Conservation (phyloP, 2,888 invertebrate species). For the Sphaeridia pumilis region DNA sequence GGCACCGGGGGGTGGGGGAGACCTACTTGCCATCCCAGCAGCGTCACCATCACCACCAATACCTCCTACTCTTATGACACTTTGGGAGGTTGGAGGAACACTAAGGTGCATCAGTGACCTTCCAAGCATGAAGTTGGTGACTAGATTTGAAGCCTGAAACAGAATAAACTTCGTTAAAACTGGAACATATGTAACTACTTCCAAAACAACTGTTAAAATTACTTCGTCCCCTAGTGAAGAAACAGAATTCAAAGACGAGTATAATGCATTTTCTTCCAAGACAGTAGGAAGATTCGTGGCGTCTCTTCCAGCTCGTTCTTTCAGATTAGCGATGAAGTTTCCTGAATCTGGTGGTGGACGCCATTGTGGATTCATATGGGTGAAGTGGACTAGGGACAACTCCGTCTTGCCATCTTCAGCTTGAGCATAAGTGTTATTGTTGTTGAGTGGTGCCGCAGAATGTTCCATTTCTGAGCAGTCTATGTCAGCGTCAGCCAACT, state of each 20-base stretch:
- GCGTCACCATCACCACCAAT: not conserved
- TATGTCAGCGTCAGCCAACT: slow-evolving; percentile 41
- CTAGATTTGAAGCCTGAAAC: slow-evolving; percentile 41
- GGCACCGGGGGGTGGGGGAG: not conserved
- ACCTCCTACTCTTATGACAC: too few species aligned
- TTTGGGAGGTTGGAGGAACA: slow-evolving; percentile 7
- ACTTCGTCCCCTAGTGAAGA: slow-evolving; percentile 50
- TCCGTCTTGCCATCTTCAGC: slow-evolving; percentile 93
- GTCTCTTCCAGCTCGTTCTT: slow-evolving; percentile 32
- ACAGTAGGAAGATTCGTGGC: slow-evolving; percentile 29
- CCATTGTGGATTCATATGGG: slow-evolving; percentile 91
- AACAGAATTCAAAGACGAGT: slow-evolving; percentile 45
- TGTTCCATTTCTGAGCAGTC: slow-evolving; percentile 16
- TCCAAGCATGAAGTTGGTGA: slow-evolving; percentile 34
- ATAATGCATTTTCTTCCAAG: slow-evolving; percentile 40
- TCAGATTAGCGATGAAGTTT: slow-evolving; percentile 34
- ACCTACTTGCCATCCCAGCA: not conserved
- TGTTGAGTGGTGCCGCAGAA: slow-evolving; percentile 16
- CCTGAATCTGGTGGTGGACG: slow-evolving; percentile 50
- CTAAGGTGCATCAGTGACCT: slow-evolving; percentile 18
- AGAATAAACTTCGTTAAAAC: too few species aligned
- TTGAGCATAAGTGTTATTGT: slow-evolving; percentile 28
- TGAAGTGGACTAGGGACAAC: slow-evolving; percentile 88
- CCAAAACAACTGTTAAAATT: too few species aligned
- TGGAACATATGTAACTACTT: too few species aligned